These are phyloP conservation scores for Erannis defoliaria DNA, from an alignment of 2,888 invertebrate genomes.

Conservation along the genomic window DNA sequence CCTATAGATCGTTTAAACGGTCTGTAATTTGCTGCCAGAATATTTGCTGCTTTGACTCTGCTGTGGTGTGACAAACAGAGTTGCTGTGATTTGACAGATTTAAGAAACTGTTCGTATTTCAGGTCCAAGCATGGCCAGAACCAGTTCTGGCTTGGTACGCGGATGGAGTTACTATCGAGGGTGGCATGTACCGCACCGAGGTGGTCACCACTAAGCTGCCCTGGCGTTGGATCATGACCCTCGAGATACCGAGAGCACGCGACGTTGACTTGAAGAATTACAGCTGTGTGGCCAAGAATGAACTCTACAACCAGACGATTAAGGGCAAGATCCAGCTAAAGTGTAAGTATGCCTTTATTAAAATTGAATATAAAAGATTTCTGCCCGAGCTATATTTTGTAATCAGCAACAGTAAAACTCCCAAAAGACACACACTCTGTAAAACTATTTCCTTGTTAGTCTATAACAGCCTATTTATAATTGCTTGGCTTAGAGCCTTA, in stretches of 20 bases:
- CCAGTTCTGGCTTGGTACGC: slow-evolving; percentile 95
- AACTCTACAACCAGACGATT: slow-evolving; percentile 92
- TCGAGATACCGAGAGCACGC: slow-evolving; percentile 90
- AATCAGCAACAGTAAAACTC: no score
- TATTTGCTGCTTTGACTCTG: no score
- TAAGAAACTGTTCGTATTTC: slow-evolving; percentile 8
- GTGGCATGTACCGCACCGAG: slow-evolving; percentile 71
- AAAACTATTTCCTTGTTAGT: no score
- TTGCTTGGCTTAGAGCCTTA: no score
- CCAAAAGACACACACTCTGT: no score
- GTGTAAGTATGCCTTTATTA: slow-evolving; percentile 57
- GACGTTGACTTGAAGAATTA: slow-evolving; percentile 91
- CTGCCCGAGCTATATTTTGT: no score
- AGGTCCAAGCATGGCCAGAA: slow-evolving; percentile 95
- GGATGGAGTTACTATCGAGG: slow-evolving; percentile 91
- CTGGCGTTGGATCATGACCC: slow-evolving; percentile 91
- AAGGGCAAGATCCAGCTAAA: slow-evolving; percentile 86
- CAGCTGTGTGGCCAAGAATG: slow-evolving; percentile 95
- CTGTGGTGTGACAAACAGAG: no score
- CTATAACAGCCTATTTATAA: no score
- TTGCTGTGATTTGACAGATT: background rate
- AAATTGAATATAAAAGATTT: no score
- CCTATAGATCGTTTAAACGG: no score
- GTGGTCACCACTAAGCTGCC: slow-evolving; percentile 68
- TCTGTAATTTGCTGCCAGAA: no score